Percentiles rank a stretch among this genome's conserved stretches.
phyloP scores from a whole-genome alignment of 2,113 vertebrate genomes.

The Xiphophorus hellerii region DNA sequence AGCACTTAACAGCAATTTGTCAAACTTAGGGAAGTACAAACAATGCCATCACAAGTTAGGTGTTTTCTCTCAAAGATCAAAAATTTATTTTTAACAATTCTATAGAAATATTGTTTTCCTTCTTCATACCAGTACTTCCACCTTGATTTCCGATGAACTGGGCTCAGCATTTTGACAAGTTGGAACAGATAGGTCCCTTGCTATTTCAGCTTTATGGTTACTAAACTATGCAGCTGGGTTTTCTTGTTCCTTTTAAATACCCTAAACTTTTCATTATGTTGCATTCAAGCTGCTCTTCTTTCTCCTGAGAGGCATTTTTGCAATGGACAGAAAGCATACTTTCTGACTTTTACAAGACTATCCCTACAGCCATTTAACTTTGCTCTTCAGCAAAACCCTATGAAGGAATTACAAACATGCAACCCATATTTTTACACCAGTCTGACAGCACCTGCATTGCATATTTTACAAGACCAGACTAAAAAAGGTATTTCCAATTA shows the following conservation, averaged over 20 bases:
- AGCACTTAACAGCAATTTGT: too few species aligned
- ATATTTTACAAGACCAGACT: neutral
- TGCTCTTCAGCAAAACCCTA: neutral
- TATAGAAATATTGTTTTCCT: neutral
- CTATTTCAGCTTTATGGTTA: neutral
- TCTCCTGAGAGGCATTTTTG: neutral
- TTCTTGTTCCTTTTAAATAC: neutral
- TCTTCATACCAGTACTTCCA: neutral
- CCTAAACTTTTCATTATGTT: neutral
- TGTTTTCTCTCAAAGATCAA: too few species aligned
- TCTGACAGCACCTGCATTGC: neutral
- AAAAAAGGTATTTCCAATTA: neutral
- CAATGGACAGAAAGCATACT: neutral
- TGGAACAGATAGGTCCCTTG: neutral
- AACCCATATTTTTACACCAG: neutral
- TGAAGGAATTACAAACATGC: neutral
- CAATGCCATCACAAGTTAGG: too few species aligned
- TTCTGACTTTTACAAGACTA: slow-evolving; percentile 4
- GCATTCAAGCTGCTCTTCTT: neutral
- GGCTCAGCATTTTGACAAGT: neutral
- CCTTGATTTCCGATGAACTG: neutral
- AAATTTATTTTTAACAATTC: neutral
- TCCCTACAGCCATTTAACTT: slow-evolving; percentile 1
- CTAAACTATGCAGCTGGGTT: slow-evolving; percentile 2
- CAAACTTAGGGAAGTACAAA: too few species aligned